These are phyloP conservation scores for Noctua comes DNA, from an alignment of 2,888 invertebrate genomes.

Conservation along the genomic window DNA sequence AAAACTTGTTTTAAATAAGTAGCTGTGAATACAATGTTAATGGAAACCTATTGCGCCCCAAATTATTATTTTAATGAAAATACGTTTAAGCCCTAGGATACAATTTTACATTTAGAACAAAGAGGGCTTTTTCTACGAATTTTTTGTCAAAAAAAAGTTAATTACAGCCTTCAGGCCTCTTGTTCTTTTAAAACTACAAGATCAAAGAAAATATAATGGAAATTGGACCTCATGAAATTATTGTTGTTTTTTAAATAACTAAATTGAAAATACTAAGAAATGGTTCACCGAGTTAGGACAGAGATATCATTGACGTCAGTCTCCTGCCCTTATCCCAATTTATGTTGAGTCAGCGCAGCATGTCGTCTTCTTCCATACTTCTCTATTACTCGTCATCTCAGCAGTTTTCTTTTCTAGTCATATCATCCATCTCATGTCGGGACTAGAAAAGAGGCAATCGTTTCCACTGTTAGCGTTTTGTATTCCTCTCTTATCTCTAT, in stretches of 20 bases:
- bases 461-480: too few relatives aligned
- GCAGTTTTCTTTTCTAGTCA: too few relatives aligned
- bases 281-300: neutral
- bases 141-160: constrained; percentile 12
- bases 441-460: too few relatives aligned
- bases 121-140: neutral
- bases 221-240: neutral
- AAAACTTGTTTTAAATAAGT: neutral
- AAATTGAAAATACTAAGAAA: neutral
- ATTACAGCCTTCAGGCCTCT: constrained; percentile 6
- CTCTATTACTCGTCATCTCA: neutral
- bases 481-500: too few relatives aligned
- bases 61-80: constrained; percentile 9
- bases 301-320: neutral
- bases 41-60: neutral
- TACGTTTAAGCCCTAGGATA: constrained; percentile 1
- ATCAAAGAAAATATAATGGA: neutral
- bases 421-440: neutral
- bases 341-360: neutral
- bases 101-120: constrained; percentile 6
- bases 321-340: neutral
- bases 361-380: neutral
- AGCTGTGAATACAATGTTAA: neutral
- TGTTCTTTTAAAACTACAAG: constrained; percentile 16
- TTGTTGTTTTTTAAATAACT: neutral